phyloP scores from a whole-genome alignment of 2,888 invertebrate species.

The Aphidoletes aphidimyza region DNA sequence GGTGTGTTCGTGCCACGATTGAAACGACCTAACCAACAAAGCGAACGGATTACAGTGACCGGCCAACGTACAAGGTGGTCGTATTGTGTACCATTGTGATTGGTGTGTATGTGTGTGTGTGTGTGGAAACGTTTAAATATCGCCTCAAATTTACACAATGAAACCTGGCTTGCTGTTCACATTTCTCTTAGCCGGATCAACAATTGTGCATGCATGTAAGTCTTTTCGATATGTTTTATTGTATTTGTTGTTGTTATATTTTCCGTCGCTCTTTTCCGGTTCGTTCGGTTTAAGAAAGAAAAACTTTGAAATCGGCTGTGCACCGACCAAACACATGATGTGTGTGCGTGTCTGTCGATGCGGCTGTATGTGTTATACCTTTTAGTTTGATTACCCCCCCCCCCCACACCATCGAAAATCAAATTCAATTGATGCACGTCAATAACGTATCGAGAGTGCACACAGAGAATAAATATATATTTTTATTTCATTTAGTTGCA shows the following conservation, averaged over 20 bases:
- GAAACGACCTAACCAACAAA: neutral
- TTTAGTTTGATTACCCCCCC: conserved; percentile 27
- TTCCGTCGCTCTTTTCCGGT: neutral
- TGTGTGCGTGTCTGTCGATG: too few species aligned
- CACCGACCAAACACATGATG: too few species aligned
- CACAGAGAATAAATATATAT: neutral
- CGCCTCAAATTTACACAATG: conserved; percentile 46
- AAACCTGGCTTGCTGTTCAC: neutral
- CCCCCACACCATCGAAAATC: neutral
- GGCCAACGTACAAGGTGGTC: neutral
- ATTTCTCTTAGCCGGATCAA: conserved; percentile 44
- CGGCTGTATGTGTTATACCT: neutral
- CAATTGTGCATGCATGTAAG: conserved; percentile 25
- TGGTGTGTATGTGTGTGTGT: too few species aligned
- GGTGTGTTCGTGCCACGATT: neutral
- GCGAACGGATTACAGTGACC: neutral
- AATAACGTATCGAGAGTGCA: neutral
- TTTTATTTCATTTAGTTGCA: conserved; percentile 13
- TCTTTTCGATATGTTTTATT: neutral
- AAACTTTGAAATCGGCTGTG: too few species aligned
- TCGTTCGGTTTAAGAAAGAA: too few species aligned
- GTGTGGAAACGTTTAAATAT: conserved; percentile 22
- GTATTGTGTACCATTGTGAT: conserved; percentile 10
- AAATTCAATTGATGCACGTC: neutral
- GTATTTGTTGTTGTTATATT: neutral